Percentiles rank a stretch among this genome's conserved stretches.
These are phyloP conservation scores for Chaetops frenatus DNA, from an alignment of 2,113 vertebrate genomes.

Conservation along the genomic window DNA sequence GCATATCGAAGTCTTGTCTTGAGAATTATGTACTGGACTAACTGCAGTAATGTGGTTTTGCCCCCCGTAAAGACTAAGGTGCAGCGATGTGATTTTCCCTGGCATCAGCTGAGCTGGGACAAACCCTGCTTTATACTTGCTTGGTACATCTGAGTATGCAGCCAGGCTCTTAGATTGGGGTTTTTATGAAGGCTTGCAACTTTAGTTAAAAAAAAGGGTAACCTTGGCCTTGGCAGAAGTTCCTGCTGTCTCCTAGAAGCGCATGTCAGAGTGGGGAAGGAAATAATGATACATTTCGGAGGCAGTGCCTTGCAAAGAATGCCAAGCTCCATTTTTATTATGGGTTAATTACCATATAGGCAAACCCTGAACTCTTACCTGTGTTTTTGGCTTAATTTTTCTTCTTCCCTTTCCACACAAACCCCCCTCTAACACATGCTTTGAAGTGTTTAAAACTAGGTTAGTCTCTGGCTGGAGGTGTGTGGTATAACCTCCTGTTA, in stretches of 20 bases:
- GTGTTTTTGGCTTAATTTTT: slow-evolving; percentile 43
- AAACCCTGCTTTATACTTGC: not conserved
- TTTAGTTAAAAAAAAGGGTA: not conserved
- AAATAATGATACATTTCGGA: not conserved
- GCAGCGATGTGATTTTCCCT: not conserved
- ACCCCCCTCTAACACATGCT: slow-evolving; percentile 9
- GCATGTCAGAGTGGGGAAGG: not conserved
- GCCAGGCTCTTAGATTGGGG: not conserved
- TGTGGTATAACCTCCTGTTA: slow-evolving; percentile 57
- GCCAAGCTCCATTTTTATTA: not conserved
- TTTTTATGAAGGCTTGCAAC: not conserved
- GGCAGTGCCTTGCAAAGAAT: not conserved
- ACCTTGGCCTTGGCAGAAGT: not conserved
- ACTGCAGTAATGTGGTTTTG: not conserved
- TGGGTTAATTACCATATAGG: not conserved
- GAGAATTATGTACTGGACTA: not conserved
- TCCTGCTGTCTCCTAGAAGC: not conserved
- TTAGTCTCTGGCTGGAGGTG: slow-evolving; percentile 59
- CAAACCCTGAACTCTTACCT: slow-evolving; percentile 46
- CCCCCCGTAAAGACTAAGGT: not conserved
- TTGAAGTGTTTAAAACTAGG: slow-evolving; percentile 58
- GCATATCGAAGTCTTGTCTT: not conserved
- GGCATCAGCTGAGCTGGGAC: not conserved
- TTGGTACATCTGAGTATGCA: not conserved
- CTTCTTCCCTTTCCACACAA: slow-evolving; percentile 28